A percentile compares a stretch with the other conserved stretches of the same genome.
These are phyloP conservation scores for Coelinius sp. DNA, from an alignment of 2,888 invertebrate genomes.

Conservation along the genomic window DNA sequence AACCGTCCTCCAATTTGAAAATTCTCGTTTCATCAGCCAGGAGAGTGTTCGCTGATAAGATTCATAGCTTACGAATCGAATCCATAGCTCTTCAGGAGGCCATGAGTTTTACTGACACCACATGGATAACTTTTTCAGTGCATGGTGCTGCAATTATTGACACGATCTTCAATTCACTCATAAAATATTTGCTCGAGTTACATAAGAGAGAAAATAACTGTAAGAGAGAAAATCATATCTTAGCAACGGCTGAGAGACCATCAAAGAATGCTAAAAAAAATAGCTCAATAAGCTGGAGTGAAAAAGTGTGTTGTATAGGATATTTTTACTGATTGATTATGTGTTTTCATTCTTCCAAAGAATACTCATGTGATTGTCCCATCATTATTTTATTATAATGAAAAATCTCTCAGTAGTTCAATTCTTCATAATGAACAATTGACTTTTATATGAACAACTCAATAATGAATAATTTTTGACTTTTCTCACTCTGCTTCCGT, in stretches of 20 bases:
- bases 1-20: background rate
- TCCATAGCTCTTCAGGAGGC: background rate
- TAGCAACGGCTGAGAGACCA: background rate
- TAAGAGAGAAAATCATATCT: background rate
- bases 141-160: background rate
- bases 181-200: background rate
- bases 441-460: too few relatives aligned
- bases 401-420: too few relatives aligned
- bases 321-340: background rate
- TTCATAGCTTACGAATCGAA: too few relatives aligned
- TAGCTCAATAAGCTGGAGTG: background rate
- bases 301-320: background rate
- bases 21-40: background rate
- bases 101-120: background rate
- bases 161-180: background rate
- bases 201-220: too few relatives aligned
- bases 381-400: background rate
- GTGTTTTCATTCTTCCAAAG: background rate
- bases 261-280: background rate
- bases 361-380: background rate
- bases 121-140: background rate
- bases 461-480: too few relatives aligned
- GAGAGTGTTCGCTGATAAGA: background rate
- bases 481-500: too few relatives aligned
- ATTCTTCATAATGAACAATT: too few relatives aligned